Evolutionary conservation across 2,888 invertebrate species (phyloP), one percentile per base, ranked within the genome.

Genomic region (Tenthredo scrophulariae): DNA sequence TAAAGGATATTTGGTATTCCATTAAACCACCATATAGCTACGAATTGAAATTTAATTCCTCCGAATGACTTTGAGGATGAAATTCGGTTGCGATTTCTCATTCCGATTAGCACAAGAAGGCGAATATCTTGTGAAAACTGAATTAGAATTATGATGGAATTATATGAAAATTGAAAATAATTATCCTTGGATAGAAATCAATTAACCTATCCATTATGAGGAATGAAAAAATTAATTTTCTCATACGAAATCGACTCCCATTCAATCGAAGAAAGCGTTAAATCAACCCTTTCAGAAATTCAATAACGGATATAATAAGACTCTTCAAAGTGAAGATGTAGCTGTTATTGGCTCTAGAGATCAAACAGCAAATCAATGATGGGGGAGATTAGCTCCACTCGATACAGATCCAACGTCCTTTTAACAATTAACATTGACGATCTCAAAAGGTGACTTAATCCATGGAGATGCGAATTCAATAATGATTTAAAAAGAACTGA

Each of bases 211-310:
- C 26, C 9, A 62, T 62, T 62, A 62, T 26, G 10, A 22, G 62
- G 22, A 13, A n/a, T 22, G 22, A n/a, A 62, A 62, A 26, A 62
- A 26, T 13, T 26, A 62, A 62, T 62, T 62, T 26, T 26, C 7
- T 22, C 26, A 26, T 2, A 26, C 10, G 26, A 62, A 26, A 62
- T 62, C 62, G 26, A 62, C 26, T 13, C 62, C 62, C 62, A 62
- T 62, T 62, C 26, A 62, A 62, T 62, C 62, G 62, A 26, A 62
- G 26, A 26, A 62, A 62, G 62, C 62, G 62, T 62, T 62, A 62
- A 62, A 26, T 62, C 62, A 62, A 62, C 26, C 62, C 62, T 62
- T 62, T 62, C 22, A 62, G 62, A 13, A 62, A 62, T 62, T 62
- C 26, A 62, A 62, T 62, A 62, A 62, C 62, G 62, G 9, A 62